Conservation (phyloP, 2,888 invertebrate genomes). For the Axea sp. region DNA sequence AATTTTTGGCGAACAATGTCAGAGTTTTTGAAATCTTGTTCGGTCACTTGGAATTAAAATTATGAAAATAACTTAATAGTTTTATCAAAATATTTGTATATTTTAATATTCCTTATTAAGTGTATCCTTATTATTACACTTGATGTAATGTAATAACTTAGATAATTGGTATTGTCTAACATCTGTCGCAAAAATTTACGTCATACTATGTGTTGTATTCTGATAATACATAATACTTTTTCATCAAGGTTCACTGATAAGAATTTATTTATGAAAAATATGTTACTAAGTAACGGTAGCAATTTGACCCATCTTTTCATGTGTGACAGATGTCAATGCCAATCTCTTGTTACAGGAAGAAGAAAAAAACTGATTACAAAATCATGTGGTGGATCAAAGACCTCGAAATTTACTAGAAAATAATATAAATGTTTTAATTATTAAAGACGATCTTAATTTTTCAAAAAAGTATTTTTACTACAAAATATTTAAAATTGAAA, state of each 20-base stretch:
- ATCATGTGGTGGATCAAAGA: neutral
- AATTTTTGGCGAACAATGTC: too few species aligned
- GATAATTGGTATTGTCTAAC: constrained; percentile 9
- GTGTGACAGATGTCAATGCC: constrained; percentile 8
- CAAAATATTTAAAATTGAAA: too few species aligned
- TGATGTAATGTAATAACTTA: neutral
- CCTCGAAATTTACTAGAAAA: constrained; percentile 2
- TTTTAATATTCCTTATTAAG: too few species aligned
- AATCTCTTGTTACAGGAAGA: neutral
- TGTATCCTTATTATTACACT: too few species aligned
- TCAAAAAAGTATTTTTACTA: too few species aligned
- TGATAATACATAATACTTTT: constrained; percentile 20
- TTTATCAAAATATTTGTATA: too few species aligned
- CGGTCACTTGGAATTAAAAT: too few species aligned
- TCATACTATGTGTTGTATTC: constrained; percentile 19
- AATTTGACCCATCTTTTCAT: constrained; percentile 13
- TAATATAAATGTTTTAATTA: too few species aligned
- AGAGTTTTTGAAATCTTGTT: too few species aligned
- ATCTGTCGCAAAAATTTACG: constrained; percentile 21
- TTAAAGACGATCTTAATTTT: too few species aligned
- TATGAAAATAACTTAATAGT: too few species aligned
- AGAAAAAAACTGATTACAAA: neutral
- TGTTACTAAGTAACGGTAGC: neutral
- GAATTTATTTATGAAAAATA: constrained; percentile 2
- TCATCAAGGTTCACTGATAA: constrained; percentile 31